Evolutionary conservation across 2,888 invertebrate species (phyloP).

Genomic region (Ornithoptera priamus): DNA sequence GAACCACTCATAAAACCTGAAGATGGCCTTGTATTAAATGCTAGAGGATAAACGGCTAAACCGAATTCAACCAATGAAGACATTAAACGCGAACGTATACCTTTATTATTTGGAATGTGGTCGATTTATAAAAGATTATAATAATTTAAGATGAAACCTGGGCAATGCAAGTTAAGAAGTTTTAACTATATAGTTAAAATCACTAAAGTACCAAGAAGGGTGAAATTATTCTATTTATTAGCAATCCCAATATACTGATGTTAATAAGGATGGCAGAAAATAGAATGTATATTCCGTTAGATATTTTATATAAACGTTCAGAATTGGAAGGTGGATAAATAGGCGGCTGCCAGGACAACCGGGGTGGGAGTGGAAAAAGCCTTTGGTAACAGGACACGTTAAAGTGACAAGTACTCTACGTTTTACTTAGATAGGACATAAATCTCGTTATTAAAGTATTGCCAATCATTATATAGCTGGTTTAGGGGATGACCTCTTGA

Average conservation of each 20-base stretch:
- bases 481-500: not conserved
- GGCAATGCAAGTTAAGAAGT: too few relatives aligned
- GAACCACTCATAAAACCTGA: too few relatives aligned
- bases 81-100: too few relatives aligned
- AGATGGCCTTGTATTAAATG: too few relatives aligned
- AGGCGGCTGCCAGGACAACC: slow-evolving; percentile 3
- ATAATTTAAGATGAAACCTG: too few relatives aligned
- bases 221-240: too few relatives aligned
- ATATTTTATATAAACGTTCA: not conserved
- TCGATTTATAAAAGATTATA: too few relatives aligned
- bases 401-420: slow-evolving; percentile 10
- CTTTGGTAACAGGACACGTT: slow-evolving; percentile 2
- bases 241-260: not conserved
- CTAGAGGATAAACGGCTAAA: too few relatives aligned
- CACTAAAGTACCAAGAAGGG: too few relatives aligned
- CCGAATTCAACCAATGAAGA: too few relatives aligned
- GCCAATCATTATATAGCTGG: not conserved
- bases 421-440: slow-evolving; percentile 3
- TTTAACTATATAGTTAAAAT: too few relatives aligned
- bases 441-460: not conserved
- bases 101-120: too few relatives aligned
- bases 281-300: not conserved
- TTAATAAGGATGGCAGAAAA: not conserved
- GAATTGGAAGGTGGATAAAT: not conserved
- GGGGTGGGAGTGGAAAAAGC: not conserved